Conservation (phyloP, 2,888 invertebrate genomes). For the Meteorus colon region DNA sequence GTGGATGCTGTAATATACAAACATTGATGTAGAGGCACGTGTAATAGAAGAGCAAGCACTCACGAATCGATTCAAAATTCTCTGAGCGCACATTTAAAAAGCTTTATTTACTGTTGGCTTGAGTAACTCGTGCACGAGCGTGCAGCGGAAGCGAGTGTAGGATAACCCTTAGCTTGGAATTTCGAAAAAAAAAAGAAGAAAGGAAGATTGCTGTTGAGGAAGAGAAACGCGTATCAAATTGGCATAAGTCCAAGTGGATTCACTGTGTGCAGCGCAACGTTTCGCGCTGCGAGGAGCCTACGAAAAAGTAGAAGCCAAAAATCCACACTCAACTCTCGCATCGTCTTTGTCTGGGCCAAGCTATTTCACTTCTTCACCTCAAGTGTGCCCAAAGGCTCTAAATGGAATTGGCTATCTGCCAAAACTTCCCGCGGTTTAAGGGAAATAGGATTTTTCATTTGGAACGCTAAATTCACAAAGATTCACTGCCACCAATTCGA, state of each 20-base stretch:
- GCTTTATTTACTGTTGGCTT: conserved; percentile 28
- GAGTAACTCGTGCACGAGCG: conserved; percentile 7
- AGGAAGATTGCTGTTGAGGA: conserved; percentile 12
- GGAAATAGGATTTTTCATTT: conserved; percentile 62
- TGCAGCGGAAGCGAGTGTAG: conserved; percentile 12
- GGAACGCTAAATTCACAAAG: conserved; percentile 55
- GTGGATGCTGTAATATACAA: conserved; percentile 5
- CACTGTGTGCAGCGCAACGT: conserved; percentile 48
- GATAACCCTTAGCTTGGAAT: conserved; percentile 21
- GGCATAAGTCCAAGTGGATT: conserved; percentile 59
- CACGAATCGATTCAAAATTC: conserved; percentile 22
- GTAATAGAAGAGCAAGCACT: conserved; percentile 33
- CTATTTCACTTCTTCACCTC: conserved; percentile 49
- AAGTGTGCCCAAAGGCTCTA: conserved; percentile 53
- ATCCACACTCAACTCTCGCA: conserved; percentile 34
- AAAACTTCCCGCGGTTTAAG: conserved; percentile 56
- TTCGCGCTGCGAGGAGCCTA: conserved; percentile 51
- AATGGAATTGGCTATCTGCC: conserved; percentile 60
- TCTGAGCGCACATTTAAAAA: not conserved
- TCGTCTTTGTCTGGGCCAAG: conserved; percentile 43
- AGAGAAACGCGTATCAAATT: conserved; percentile 51
- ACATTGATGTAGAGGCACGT: conserved; percentile 21
- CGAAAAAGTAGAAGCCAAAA: conserved; percentile 55
- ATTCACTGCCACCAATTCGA: conserved; percentile 27
- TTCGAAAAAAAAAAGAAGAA: not conserved